Conservation (phyloP, 2,113 vertebrate genomes). For the Tretioscincus oriximinensis region DNA sequence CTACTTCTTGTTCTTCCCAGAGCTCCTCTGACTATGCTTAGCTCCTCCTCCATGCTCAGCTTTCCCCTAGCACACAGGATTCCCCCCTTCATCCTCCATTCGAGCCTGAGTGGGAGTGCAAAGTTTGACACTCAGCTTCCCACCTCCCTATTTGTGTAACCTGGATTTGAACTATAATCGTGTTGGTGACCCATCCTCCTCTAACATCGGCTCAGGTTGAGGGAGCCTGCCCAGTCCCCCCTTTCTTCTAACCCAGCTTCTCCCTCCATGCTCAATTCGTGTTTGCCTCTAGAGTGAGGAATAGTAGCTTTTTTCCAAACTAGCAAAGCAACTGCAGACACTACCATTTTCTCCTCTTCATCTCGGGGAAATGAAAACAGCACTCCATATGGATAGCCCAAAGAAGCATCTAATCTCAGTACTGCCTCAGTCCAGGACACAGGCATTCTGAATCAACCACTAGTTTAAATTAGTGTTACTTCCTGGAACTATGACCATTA, state of each 20-base stretch:
- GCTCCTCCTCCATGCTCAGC: neutral
- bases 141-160: conserved; percentile 38
- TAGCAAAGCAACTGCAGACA: rapidly evolving
- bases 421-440: neutral
- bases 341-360: neutral
- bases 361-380: neutral
- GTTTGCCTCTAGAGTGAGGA: neutral
- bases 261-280: neutral
- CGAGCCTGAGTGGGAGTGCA: conserved; percentile 6
- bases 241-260: neutral
- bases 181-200: conserved; percentile 29
- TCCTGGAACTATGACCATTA: neutral
- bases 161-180: conserved; percentile 42
- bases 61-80: neutral
- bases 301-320: rapidly evolving
- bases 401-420: neutral
- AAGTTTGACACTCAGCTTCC: conserved; percentile 34
- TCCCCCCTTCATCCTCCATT: neutral
- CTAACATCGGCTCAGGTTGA: neutral
- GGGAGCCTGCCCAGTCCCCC: neutral
- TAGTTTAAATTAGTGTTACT: neutral
- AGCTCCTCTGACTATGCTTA: neutral
- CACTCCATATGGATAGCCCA: neutral
- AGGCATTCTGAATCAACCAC: neutral
- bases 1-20: too few relatives aligned